Base-by-base conservation (phyloP, 2,113 vertebrate species). In the Choloepus hoffmanni region DNA sequence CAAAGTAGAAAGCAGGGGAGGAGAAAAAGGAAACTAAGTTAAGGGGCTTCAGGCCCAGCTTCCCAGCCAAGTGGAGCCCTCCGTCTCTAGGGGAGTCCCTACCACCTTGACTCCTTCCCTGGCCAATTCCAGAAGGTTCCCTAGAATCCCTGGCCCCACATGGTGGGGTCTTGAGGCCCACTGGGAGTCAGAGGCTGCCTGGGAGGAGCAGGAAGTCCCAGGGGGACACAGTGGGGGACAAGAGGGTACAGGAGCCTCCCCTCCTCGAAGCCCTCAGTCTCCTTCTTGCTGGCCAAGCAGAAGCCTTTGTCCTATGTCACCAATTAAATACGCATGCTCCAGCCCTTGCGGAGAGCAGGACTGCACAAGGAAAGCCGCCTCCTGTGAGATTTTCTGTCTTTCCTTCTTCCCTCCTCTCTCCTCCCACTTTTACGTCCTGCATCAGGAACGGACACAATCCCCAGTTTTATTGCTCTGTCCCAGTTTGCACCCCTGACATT, bases 1-100 rank as follows among this genome's bases (percentile, higher is more conserved):
- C 77, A 82, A 95, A 86, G 50, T 53, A 53, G 40, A 83, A 94
- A 89, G 68, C 40, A 89, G 77, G n/a, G 19, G 53, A 87, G 55
- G n/a, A 89, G 45, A 33, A 72, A 95, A 67, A 58, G 45, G 40
- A 60, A 84, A 70, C 74, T 14, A 2, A 3, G 15, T 62, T 77
- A 94, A 36, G 55, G 72, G 43, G 36, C 62, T 55, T 28, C 88
- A 90, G 48, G 85, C 82, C 50, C 5, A 1, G 68, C 85, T 92
- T 87, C 19, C 36, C 11, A 11, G 48, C 48, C 48, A 50, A 50
- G 48, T 50, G 48, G 48, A 50, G 48, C 48, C 48, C 48, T 50
- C 11, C 48, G 7, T 33, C 21, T 70, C 70, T 33, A 43, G 12
- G 23, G 19, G 43, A 67, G 50, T 55, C 89, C 72, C 43, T 82